Evolutionary conservation across 2,888 invertebrate species (phyloP).

Genomic region (Eupithecia vulgata): DNA sequence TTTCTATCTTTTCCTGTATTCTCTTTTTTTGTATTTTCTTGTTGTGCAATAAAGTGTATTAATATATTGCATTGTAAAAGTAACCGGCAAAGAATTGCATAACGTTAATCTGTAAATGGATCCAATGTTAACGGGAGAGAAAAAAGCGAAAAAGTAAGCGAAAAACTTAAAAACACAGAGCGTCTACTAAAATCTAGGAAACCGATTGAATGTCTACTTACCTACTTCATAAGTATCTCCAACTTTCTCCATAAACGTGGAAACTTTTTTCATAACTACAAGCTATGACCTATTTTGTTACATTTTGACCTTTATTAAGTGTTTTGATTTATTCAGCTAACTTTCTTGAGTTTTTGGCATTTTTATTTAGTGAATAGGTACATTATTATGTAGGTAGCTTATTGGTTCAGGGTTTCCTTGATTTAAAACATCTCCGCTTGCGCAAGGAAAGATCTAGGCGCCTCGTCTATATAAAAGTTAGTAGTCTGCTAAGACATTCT

Average conservation of each 20-base stretch:
- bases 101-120: neutral
- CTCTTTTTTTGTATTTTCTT: too few relatives aligned
- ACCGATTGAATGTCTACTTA: neutral
- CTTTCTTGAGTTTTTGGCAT: neutral
- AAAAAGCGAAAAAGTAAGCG: too few relatives aligned
- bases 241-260: slow-evolving; percentile 19
- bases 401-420: too few relatives aligned
- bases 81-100: neutral
- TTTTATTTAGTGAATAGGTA: neutral
- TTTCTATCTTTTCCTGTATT: too few relatives aligned
- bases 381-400: too few relatives aligned
- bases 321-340: slow-evolving; percentile 11
- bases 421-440: too few relatives aligned
- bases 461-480: too few relatives aligned
- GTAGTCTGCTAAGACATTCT: too few relatives aligned
- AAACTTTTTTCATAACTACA: slow-evolving; percentile 31
- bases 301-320: slow-evolving; percentile 15
- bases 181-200: neutral
- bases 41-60: too few relatives aligned
- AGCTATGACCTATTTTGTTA: slow-evolving; percentile 25
- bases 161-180: neutral
- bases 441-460: too few relatives aligned
- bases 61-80: too few relatives aligned
- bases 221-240: neutral
- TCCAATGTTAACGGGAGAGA: neutral